Conservation (phyloP, 2,888 invertebrate genomes). For the Yponomeuta plumbellus region DNA sequence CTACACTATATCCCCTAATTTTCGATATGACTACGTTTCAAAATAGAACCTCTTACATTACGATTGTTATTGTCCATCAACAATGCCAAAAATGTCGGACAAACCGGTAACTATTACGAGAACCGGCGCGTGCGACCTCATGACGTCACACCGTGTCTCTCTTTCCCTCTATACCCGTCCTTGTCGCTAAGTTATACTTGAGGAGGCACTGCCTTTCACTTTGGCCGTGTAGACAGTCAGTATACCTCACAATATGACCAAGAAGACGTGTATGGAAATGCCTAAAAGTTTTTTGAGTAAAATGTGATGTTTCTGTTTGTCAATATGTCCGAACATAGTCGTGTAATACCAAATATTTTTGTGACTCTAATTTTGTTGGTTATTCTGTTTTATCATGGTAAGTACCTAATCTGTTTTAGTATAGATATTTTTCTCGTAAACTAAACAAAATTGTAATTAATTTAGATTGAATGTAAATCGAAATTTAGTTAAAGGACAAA, state of each 20-base stretch:
- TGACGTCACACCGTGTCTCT: conserved; percentile 35
- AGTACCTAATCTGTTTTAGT: conserved; percentile 26
- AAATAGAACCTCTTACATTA: background rate
- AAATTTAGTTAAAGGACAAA: background rate
- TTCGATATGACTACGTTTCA: background rate
- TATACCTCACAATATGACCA: conserved; percentile 14
- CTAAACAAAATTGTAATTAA: background rate
- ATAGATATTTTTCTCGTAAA: conserved; percentile 4
- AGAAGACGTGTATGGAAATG: background rate
- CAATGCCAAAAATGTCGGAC: background rate
- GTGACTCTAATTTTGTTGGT: conserved; percentile 42
- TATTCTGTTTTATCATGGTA: conserved; percentile 36
- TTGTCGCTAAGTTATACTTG: conserved; percentile 38
- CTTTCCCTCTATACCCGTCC: conserved; percentile 36
- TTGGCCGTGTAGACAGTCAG: conserved; percentile 22
- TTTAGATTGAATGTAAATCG: background rate
- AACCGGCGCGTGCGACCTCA: conserved; percentile 12
- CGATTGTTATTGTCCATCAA: background rate
- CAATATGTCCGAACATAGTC: conserved; percentile 50
- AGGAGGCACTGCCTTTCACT: conserved; percentile 60
- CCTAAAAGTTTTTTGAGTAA: conserved; percentile 16
- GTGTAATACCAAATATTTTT: conserved; percentile 57
- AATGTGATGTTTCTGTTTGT: conserved; percentile 25
- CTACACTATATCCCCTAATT: too few species aligned
- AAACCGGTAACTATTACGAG: background rate